phyloP scores from a whole-genome alignment of 2,113 vertebrate species.

The Tapirus terrestris region DNA sequence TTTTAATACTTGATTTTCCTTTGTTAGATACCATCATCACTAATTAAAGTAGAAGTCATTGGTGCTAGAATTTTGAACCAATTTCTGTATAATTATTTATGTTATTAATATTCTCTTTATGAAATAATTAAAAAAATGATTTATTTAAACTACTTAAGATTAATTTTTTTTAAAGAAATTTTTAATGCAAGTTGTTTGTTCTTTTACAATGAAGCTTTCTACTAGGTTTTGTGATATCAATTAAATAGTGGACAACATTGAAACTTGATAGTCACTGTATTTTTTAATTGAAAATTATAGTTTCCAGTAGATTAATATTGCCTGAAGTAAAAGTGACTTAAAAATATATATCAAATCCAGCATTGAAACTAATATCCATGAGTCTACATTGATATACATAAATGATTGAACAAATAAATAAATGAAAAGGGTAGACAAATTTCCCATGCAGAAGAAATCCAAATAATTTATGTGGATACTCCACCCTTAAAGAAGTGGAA shows the following conservation, averaged over 20 bases:
- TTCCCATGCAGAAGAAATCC: background rate
- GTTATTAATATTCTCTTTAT: background rate
- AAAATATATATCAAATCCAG: background rate
- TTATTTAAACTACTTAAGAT: background rate
- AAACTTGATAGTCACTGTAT: background rate
- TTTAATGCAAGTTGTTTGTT: background rate
- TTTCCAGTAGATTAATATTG: background rate
- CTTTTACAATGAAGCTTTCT: background rate
- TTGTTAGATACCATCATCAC: background rate
- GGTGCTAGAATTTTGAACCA: background rate
- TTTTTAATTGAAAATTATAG: background rate
- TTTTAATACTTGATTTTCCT: background rate
- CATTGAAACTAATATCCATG: background rate
- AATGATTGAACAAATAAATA: background rate
- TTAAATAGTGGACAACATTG: background rate
- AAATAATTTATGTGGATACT: background rate
- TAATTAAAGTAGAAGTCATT: background rate
- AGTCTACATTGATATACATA: background rate
- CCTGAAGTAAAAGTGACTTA: background rate
- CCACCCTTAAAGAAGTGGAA: background rate
- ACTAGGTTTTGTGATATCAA: background rate
- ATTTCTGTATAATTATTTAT: background rate
- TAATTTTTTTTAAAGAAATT: background rate
- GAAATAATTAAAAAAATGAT: background rate
- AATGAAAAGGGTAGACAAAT: background rate